Percentiles rank a stretch among this genome's conserved stretches.
Evolutionary conservation across 2,888 invertebrate species (phyloP).

Genomic region (Nephrotoma appendiculata): DNA sequence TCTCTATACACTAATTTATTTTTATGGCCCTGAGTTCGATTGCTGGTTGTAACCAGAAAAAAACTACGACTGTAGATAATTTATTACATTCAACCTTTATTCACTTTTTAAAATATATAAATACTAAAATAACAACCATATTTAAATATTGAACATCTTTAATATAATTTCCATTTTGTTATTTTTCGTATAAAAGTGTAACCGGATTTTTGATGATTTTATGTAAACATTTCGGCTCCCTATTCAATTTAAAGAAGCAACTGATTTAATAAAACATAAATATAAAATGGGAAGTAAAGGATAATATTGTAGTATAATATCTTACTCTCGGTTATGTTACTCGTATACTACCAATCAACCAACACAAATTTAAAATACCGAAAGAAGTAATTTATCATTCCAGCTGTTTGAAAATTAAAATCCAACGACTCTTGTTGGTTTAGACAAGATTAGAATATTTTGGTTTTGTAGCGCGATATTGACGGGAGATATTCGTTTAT

Average conservation of each 20-base stretch:
- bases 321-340: not conserved
- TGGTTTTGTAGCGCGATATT: not conserved
- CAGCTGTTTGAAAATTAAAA: not conserved
- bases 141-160: not conserved
- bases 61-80: not conserved
- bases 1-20: too few species aligned
- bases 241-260: not conserved
- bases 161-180: not conserved
- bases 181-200: not conserved
- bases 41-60: not conserved
- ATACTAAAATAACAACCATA: not conserved
- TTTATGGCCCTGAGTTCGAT: too few species aligned
- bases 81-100: not conserved
- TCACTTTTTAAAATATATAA: not conserved
- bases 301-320: not conserved
- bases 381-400: not conserved
- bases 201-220: not conserved
- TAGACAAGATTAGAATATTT: not conserved
- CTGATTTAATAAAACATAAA: not conserved
- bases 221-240: not conserved
- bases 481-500: not conserved
- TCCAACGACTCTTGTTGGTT: not conserved
- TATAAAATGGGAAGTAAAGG: not conserved
- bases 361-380: not conserved
- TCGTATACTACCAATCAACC: not conserved